These are phyloP conservation scores for Triops longicaudatus DNA, from an alignment of 1,140 invertebrate genomes.

Conservation along the genomic window DNA sequence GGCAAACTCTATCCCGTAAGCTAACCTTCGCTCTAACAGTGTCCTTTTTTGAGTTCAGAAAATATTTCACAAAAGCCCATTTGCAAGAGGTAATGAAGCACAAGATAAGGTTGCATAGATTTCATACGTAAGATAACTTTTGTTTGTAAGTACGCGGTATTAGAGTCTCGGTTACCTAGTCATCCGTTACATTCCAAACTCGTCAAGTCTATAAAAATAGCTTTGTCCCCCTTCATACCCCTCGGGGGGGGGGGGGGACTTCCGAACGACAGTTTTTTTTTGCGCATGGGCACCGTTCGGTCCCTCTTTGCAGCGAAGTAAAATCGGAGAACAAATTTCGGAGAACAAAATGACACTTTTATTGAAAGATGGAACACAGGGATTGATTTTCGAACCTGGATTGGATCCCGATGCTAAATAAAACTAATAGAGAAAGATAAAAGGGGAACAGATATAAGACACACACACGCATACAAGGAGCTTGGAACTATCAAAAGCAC, in stretches of 20 bases:
- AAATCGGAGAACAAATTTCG: background rate
- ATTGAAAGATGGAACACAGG: background rate
- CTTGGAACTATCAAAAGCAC: slow-evolving; percentile 11
- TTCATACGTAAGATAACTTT: background rate
- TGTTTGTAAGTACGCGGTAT: background rate
- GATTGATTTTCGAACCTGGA: background rate
- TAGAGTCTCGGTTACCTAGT: background rate
- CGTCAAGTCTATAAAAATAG: slow-evolving; percentile 4
- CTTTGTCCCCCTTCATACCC: background rate
- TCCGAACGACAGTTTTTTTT: background rate
- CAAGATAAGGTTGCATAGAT: background rate
- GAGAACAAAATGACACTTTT: background rate
- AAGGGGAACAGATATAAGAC: background rate
- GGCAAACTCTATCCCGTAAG: background rate
- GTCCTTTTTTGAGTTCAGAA: background rate
- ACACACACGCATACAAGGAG: background rate
- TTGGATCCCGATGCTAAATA: too few species aligned
- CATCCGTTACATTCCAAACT: background rate
- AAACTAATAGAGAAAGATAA: background rate
- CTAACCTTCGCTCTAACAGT: background rate
- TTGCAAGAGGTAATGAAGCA: background rate
- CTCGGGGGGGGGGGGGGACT: background rate
- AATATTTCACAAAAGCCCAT: background rate
- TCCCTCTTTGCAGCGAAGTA: background rate
- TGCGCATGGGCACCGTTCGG: background rate